These are phyloP conservation scores for Osmerus eperlanus DNA, from an alignment of 2,113 vertebrate species.

Conservation along the genomic window DNA sequence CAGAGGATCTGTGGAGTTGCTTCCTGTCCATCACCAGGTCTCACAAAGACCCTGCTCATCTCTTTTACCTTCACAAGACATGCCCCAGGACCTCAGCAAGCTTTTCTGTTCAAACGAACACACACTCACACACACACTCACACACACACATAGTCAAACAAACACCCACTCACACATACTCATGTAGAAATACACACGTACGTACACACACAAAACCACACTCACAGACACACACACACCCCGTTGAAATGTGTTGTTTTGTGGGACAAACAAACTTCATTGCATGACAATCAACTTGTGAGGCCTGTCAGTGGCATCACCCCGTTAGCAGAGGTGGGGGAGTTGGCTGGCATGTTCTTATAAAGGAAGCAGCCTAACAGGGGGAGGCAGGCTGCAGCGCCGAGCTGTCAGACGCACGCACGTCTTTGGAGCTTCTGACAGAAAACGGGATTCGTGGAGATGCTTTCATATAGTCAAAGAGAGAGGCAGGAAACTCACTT, in stretches of 20 bases:
- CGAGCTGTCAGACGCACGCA: not conserved
- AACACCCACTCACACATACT: not conserved
- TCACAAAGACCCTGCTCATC: not conserved
- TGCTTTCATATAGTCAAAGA: conserved; percentile 12
- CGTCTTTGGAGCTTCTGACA: not conserved
- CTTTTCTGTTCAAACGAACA: not conserved
- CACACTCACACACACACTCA: not conserved
- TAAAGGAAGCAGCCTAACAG: not conserved
- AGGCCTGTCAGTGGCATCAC: conserved; percentile 1
- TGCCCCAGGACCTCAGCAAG: not conserved
- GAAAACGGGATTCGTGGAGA: not conserved
- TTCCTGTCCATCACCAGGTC: not conserved
- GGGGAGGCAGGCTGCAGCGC: not conserved
- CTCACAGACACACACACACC: not conserved
- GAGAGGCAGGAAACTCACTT: not conserved
- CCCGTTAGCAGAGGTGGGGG: not conserved
- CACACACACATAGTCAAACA: not conserved
- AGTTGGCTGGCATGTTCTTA: not conserved
- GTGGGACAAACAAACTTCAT: conserved; percentile 1
- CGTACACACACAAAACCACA: not conserved
- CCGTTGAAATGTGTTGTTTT: not conserved
- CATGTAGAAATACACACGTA: not conserved
- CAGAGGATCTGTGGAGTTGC: not conserved
- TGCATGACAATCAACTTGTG: not conserved
- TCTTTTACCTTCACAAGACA: not conserved